Conservation (phyloP, 1,140 invertebrate species). For the Ceratina calcarata region DNA sequence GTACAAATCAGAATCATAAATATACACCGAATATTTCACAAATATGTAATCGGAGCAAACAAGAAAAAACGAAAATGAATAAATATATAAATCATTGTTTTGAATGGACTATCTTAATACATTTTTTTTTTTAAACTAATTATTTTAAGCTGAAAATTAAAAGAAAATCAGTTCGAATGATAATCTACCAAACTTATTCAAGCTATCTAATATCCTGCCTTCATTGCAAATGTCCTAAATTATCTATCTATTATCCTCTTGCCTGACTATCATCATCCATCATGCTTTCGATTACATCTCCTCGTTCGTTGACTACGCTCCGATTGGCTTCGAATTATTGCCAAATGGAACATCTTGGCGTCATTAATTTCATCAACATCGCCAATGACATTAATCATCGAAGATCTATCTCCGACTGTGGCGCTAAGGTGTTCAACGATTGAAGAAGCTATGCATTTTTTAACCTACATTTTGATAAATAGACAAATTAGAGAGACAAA, state of each 20-base stretch:
- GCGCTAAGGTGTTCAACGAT: neutral
- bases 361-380: neutral
- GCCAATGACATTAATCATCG: conserved; percentile 1
- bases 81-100: too few species aligned
- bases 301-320: neutral
- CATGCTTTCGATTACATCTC: neutral
- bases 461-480: neutral
- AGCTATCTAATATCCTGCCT: neutral
- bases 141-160: too few species aligned
- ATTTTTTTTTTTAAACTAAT: too few species aligned
- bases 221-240: neutral
- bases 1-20: too few species aligned
- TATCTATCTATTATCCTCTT: neutral
- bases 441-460: conserved; percentile 5
- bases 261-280: neutral
- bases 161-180: neutral
- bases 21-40: too few species aligned
- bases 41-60: too few species aligned
- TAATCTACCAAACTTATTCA: neutral
- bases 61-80: too few species aligned
- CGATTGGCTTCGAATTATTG: neutral
- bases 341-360: neutral
- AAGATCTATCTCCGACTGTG: neutral
- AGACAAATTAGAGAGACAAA: neutral
- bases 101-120: neutral